Evolutionary conservation across 2,113 vertebrate species (phyloP).

Genomic region (Larimichthys crocea): DNA sequence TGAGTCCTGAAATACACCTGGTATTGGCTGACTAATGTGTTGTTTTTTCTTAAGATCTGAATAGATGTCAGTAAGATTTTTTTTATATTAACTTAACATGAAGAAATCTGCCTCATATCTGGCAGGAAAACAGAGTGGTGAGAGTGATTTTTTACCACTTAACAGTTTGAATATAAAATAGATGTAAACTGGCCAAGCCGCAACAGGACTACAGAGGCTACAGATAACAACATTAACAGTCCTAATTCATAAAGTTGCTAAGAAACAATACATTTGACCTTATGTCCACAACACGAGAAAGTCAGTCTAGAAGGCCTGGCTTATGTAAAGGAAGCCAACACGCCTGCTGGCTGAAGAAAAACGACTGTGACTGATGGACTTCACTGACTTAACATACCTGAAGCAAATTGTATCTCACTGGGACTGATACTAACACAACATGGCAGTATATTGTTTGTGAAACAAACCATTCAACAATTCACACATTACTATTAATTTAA

Average conservation of each 20-base stretch:
- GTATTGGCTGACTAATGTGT: conserved; percentile 58
- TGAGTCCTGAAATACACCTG: conserved; percentile 72
- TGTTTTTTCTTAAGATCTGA: conserved; percentile 51
- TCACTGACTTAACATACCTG: too few species aligned
- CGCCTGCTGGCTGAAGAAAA: neutral
- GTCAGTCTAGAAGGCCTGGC: neutral
- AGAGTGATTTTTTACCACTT: neutral
- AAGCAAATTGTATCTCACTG: neutral
- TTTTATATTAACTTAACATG: neutral
- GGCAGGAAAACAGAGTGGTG: neutral
- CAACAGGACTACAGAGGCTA: neutral
- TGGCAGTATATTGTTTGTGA: neutral
- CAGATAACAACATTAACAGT: neutral
- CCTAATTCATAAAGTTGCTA: neutral
- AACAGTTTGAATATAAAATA: neutral
- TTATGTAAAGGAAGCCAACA: neutral
- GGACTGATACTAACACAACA: neutral
- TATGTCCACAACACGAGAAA: neutral
- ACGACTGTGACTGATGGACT: neutral
- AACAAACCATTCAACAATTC: neutral
- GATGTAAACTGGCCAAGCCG: neutral
- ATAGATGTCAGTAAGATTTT: conserved; percentile 24
- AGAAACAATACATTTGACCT: neutral
- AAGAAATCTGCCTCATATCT: neutral
- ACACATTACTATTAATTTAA: neutral